Evolutionary conservation across 2,888 invertebrate genomes (phyloP), one percentile per base, ranked within the genome.

Genomic region (Hetaerina titia): DNA sequence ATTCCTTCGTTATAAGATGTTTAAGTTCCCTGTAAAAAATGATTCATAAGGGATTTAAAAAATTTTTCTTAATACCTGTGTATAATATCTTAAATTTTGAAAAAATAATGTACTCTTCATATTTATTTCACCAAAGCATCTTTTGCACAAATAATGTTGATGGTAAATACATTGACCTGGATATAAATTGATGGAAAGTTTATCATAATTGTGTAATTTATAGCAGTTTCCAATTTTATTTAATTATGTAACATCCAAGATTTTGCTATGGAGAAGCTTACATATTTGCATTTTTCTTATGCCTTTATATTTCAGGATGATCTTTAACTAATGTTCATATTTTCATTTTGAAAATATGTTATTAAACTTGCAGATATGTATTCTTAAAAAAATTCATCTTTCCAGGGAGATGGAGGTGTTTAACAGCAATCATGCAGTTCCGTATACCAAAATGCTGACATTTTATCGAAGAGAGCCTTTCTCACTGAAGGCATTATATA

Each of bases 371-470:
- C 11, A 89, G n/a, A 25, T 0, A 58, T n/a, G 0, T 17, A 56
- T 57, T 87, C 4, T 74, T n/a, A 57, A 94, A 57, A 89, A 81
- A 22, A 74, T n/a, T 88, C 17, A 89, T 89, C 94, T 95, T 96
- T 97, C 94, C 96, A 99, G 98, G 81, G 98, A 99, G 96, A 98
- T 99, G 97, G 99, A 99, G 97, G 99, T 99, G 63, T 99, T 99
- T 97, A 98, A 98, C 0, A 97, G 98, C 95, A 98, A 98, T 97
- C 99, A 99, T 97, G 97, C 98, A 11, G 98, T 99, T 95, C 99
- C 99, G 22, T 99, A 99, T 97, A 98, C 99, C 22, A 99, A 99
- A 96, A 98, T 99, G 98, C 97, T 99, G 95, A 99, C 99, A 0
- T 98, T 99, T 97, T 98, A 98, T 97, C 98, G 99, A 96, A 98